Percentiles rank a stretch among this genome's conserved stretches.
These are phyloP conservation scores for Homarus gammarus DNA, from an alignment of 2,888 invertebrate genomes.

Conservation along the genomic window DNA sequence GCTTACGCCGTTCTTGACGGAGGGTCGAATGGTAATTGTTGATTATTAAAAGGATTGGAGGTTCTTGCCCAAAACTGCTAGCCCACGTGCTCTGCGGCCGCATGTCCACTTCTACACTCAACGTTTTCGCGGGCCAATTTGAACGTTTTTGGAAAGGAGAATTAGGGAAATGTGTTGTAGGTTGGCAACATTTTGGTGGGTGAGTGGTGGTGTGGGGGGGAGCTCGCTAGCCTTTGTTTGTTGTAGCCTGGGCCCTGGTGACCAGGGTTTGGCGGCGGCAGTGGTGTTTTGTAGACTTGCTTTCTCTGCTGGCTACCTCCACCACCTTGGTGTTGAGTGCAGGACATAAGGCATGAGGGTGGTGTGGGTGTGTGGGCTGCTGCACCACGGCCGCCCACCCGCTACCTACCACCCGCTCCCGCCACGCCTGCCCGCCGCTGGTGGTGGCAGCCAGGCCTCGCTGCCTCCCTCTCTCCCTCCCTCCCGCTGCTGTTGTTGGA, in stretches of 20 bases:
- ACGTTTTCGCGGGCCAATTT: constrained; percentile 34
- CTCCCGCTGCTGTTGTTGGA: not conserved
- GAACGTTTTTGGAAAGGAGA: constrained; percentile 16
- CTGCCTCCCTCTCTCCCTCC: constrained; percentile 7
- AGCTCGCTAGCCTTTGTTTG: constrained; percentile 9
- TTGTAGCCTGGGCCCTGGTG: not conserved
- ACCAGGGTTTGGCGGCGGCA: not conserved
- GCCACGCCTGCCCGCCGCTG: constrained; percentile 14
- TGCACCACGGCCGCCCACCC: not conserved
- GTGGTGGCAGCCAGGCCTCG: constrained; percentile 14
- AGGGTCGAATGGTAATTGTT: constrained; percentile 69
- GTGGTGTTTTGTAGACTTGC: not conserved
- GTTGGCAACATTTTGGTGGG: constrained; percentile 26
- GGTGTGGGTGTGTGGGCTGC: not conserved
- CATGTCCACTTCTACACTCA: constrained; percentile 36
- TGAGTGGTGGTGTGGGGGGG: constrained; percentile 8
- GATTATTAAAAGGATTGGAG: constrained; percentile 74
- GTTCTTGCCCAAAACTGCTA: constrained; percentile 66
- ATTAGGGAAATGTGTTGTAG: constrained; percentile 11
- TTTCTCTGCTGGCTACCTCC: not conserved
- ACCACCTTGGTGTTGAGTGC: not conserved
- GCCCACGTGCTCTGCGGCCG: constrained; percentile 64
- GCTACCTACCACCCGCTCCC: not conserved
- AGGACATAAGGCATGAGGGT: not conserved
- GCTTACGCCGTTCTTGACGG: constrained; percentile 56